Evolutionary conservation across 2,888 invertebrate genomes (phyloP).

Genomic region (Diarsia brunnea): DNA sequence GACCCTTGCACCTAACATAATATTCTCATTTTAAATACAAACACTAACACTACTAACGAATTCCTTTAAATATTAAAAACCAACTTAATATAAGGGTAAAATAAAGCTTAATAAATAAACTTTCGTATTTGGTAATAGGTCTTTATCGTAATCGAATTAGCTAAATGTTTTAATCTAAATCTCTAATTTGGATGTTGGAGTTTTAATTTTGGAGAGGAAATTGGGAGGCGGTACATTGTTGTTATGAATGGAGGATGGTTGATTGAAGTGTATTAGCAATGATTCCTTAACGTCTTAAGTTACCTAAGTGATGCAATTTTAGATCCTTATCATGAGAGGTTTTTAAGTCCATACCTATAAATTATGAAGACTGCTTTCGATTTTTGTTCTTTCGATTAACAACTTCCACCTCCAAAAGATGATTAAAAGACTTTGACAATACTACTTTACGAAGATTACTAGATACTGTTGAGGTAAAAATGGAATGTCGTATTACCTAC

Average conservation of each 20-base stretch:
- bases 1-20: no score
- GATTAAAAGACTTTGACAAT: neutral
- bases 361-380: neutral
- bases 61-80: no score
- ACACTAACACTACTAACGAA: no score
- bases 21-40: no score
- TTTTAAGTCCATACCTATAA: neutral
- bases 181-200: conserved; percentile 21
- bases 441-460: neutral
- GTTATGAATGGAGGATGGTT: conserved; percentile 18
- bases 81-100: no score
- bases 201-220: conserved; percentile 47
- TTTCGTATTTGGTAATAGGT: conserved; percentile 38
- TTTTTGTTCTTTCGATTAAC: neutral
- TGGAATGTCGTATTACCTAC: neutral
- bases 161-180: conserved; percentile 47
- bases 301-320: conserved; percentile 1
- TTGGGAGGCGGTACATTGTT: conserved; percentile 42
- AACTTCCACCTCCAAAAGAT: neutral
- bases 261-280: conserved; percentile 20
- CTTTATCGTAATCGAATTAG: conserved; percentile 35
- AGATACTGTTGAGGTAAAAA: neutral
- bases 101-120: neutral
- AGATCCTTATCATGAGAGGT: neutral
- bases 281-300: conserved; percentile 22